Percentiles rank a stretch among this genome's conserved stretches.
These are phyloP conservation scores for Xenentodon cancila DNA, from an alignment of 2,797 vertebrate genomes.

Conservation along the genomic window DNA sequence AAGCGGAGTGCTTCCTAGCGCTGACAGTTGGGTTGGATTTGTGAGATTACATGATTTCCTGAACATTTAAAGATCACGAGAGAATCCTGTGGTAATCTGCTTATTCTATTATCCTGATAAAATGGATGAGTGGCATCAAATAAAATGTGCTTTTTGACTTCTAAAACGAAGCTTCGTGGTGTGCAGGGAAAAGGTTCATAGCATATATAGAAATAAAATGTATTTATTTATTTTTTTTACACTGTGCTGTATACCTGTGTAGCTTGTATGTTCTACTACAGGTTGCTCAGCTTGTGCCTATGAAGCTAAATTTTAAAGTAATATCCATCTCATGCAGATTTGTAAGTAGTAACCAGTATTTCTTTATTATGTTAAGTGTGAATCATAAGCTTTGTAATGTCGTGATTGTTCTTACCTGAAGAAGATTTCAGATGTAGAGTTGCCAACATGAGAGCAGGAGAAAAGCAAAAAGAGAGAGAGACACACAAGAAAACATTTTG, in stretches of 20 bases:
- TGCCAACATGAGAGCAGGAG: background rate
- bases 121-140: no score
- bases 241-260: background rate
- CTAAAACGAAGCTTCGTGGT: no score
- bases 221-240: background rate
- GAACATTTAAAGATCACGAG: no score
- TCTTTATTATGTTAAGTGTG: slow-evolving; percentile 8
- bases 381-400: slow-evolving; percentile 24
- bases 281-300: background rate
- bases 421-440: slow-evolving; percentile 39
- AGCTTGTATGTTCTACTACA: background rate
- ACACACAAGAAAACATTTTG: slow-evolving; percentile 48
- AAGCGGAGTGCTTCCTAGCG: no score
- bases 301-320: slow-evolving; percentile 14
- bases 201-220: background rate
- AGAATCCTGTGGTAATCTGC: no score
- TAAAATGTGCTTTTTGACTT: no score
- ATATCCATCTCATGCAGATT: slow-evolving; percentile 9
- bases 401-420: slow-evolving; percentile 68
- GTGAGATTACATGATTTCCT: no score
- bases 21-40: no score
- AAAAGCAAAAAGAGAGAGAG: slow-evolving; percentile 5
- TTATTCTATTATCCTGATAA: no score
- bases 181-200: no score
- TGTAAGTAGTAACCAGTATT: no score